Evolutionary conservation across 2,797 vertebrate species (phyloP), one percentile per base, ranked within the genome.

Genomic region (Aselliscus stoliczkanus): DNA sequence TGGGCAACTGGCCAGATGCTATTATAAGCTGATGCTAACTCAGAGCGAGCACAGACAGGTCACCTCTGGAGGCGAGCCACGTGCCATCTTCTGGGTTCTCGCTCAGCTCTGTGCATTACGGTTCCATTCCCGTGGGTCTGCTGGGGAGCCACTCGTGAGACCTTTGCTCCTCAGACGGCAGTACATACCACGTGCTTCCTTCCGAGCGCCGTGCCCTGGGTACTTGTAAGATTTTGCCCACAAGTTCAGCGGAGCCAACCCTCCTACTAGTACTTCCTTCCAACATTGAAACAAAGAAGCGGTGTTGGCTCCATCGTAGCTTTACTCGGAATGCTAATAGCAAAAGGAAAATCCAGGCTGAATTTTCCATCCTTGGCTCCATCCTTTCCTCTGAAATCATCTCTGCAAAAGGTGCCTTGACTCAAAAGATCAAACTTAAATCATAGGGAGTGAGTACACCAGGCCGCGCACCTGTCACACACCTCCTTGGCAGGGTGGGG

Each of bases 1-100:
- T 2, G 50, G 96, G 96, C 91, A 44, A 50, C 0, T 34, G 86
- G 83, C 88, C 76, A 72, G 86, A 31, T 31, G 39, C 96, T 90
- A 90, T 94, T 88, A 92, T 73, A 94, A 86, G 47, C 4, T 2
- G 64, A 70, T 0, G 64, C 39, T 14, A 90, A 94, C 80, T 52
- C 56, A 21, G 52, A 76, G 18, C 1, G 0, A 80, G 85, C 34
- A 60, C 69, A 25, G 18, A 92, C 73, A 58, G 83, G 86, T 29
- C 75, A 9, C 65, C 86, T 70, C 52, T 0, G 1, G 67, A 56
- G 69, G 60, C 1, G 50, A 42, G 3, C 90, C 75, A 5, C 1
- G 15, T n/a, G 84, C 15, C 20, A 93, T 77, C 84, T 94, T 56
- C 69, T 23, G 67, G 70, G 14, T 1, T 1, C 15, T 34, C 23